Evolutionary conservation across 2,888 invertebrate genomes (phyloP), one percentile per base, ranked within the genome.

Genomic region (Hypolimnas misippus): DNA sequence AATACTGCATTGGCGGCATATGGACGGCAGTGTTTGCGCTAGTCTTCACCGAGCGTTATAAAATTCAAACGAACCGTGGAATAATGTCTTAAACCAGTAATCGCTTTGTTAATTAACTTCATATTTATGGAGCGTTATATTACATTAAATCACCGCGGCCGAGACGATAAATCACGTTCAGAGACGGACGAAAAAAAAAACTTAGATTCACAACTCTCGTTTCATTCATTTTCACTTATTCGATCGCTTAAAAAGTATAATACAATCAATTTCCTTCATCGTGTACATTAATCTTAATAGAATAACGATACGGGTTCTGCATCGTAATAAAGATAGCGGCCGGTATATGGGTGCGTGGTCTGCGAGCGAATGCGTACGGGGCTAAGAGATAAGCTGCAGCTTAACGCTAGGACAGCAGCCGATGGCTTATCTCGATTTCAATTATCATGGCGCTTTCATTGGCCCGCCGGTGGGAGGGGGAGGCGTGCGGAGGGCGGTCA

Each of bases 401-500:
- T 89, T 89, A 86, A 82, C 82, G 83, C 82, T 42, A 76, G 84
- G 84, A 76, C 83, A 83, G 86, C 88, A 87, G 82, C 83, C 83
- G 85, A 84, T 83, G 89, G 84, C 86, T 89, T 90, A 91, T 91
- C 91, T 87, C 85, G 87, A 89, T 88, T 90, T 89, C 91, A 91
- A 91, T 91, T 90, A 90, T 88, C 84, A 88, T 84, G 83, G 86
- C 85, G 84, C 84, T 86, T 87, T 83, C 89, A 89, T 89, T 89
- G 86, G 89, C 78, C 79, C 81, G 70, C 79, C 81, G 70, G 73
- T 75, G 79, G 76, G 81, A 79, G 76, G 78, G 75, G 75, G 72
- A 78, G 75, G 74, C 73, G 71, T 76, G 82, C 81, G 81, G 81
- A 84, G 88, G 83, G 82, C 84, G 84, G 84, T 81, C 80, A 83